Base-by-base conservation (phyloP, 2,113 vertebrate species). In the Chionomys nivalis region DNA sequence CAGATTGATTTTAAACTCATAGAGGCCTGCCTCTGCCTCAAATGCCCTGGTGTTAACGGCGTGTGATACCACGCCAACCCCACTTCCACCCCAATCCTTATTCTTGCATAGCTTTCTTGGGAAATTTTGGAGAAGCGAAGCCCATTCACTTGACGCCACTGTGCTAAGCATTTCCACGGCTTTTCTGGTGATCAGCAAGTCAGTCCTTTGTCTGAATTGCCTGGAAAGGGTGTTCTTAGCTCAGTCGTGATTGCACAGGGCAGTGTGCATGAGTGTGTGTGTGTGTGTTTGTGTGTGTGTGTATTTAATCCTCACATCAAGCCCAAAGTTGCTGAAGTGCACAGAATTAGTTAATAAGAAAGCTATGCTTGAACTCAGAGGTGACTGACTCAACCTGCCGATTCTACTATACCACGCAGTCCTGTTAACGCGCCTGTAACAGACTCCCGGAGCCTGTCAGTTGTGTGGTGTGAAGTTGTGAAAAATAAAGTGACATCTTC, bases 241-340 rank as follows among this genome's bases (percentile, higher is more conserved):
- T 65, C 82, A 72, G 23, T 2, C 52, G 21, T 55, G 23, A 28
- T 24, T 28, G 7, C 33, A 55, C 36, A 55, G 52, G 33, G 21
- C n/a, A 12, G 24, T 36, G 81, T 12, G 1, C 42, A 21, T 31
- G 36, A 7, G 0, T 11, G 75, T 28, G 63, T 7, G 0, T 49
- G 26, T 26, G 13, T 4, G 0, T 49, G 26, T n/a, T n/a, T 26
- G 0, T 11, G 75, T 28, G 63, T 7, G 0, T 49, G 26, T 26
- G 13, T 4, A 7, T 68, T 63, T 61, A 58, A 89, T 66, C 55
- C 23, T 91, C 55, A 88, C 6, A 39, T 52, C 42, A 68, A 31
- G 19, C 47, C 86, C 61, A 28, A 88, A 87, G 49, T 19, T 36
- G 36, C 72, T 95, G 0, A n/a, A n/a, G n/a, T n/a, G n/a, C n/a